Evolutionary conservation across 2,113 vertebrate genomes (phyloP).

Genomic region (Sapajus apella): DNA sequence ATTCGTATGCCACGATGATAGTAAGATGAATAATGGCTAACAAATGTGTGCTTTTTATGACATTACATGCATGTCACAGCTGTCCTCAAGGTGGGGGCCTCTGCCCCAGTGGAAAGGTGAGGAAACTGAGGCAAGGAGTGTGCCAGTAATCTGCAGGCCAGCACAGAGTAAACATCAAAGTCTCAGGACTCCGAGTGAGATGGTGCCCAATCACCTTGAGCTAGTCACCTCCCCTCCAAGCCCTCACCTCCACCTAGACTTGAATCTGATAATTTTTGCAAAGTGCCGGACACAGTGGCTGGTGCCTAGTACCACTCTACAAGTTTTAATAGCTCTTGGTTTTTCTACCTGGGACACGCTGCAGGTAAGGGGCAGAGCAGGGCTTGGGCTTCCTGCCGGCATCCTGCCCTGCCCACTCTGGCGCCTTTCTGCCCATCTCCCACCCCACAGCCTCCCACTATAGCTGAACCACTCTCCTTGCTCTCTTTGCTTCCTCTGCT

Average conservation of each 20-base stretch:
- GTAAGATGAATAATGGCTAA: background rate
- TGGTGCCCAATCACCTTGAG: background rate
- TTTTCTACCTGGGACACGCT: background rate
- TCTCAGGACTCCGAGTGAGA: rapidly evolving
- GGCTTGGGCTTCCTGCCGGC: background rate
- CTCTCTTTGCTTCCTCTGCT: background rate
- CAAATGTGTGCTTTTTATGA: background rate
- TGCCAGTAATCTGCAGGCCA: no score
- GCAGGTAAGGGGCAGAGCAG: background rate
- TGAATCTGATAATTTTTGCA: no score
- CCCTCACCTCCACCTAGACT: background rate
- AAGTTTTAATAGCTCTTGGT: background rate
- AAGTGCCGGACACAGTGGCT: background rate
- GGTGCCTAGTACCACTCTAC: rapidly evolving
- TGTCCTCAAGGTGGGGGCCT: background rate
- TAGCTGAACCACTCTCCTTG: rapidly evolving
- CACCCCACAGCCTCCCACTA: background rate
- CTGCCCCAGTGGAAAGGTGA: background rate
- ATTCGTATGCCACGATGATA: background rate
- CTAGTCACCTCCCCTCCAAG: background rate
- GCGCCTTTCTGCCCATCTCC: background rate
- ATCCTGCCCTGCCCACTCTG: background rate
- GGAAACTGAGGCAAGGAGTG: background rate
- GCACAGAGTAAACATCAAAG: background rate
- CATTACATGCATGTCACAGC: rapidly evolving